A percentile compares a stretch with the other conserved stretches of the same genome.
Conservation (phyloP, 2,888 invertebrate species). For the Drosophila hamatofila region DNA sequence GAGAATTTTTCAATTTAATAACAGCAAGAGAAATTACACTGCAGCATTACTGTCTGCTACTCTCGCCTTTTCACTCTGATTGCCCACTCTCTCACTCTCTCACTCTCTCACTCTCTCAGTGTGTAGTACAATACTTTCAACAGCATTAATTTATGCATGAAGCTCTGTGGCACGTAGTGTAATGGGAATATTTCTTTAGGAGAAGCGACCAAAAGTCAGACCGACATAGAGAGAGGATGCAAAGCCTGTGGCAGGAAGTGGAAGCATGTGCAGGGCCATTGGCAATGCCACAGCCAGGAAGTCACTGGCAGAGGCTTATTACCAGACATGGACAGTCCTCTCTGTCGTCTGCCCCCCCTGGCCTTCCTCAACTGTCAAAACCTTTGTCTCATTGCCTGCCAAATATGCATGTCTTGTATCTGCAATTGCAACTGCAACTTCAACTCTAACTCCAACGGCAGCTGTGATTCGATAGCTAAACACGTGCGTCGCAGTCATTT, state of each 20-base stretch:
- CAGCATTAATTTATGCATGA: constrained; percentile 78
- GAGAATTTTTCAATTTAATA: constrained; percentile 74
- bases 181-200: constrained; percentile 25
- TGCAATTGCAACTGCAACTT: constrained; percentile 18
- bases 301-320: constrained; percentile 43
- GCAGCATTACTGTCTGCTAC: constrained; percentile 56
- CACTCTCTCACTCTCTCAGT: constrained; percentile 29
- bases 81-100: background rate
- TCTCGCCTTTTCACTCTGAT: constrained; percentile 4
- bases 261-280: constrained; percentile 28
- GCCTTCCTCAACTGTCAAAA: constrained; percentile 15
- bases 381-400: constrained; percentile 41
- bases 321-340: constrained; percentile 18
- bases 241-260: constrained; percentile 61
- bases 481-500: constrained; percentile 27
- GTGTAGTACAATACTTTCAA: constrained; percentile 53
- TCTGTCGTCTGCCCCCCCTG: background rate
- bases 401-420: constrained; percentile 39
- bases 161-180: constrained; percentile 57
- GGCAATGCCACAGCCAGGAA: constrained; percentile 30
- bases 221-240: constrained; percentile 57
- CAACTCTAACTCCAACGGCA: constrained; percentile 9
- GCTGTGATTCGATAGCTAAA: constrained; percentile 9
- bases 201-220: constrained; percentile 59
- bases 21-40: constrained; percentile 75